phyloP scores from a whole-genome alignment of 2,797 vertebrate genomes.

The Oreochromis mossambicus region DNA sequence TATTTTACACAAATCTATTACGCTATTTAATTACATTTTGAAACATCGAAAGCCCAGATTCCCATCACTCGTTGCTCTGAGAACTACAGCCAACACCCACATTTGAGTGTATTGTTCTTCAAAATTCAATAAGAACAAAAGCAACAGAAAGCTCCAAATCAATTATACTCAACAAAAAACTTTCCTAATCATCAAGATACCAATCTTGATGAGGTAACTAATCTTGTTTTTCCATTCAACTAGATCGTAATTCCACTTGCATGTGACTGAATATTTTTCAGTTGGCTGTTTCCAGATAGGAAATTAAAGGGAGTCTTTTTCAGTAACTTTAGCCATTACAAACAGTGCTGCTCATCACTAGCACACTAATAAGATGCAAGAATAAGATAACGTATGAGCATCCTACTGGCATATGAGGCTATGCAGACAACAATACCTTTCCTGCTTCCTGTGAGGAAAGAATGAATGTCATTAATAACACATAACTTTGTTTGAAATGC shows the following conservation, averaged over 20 bases:
- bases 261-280: not conserved
- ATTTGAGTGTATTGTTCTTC: not conserved
- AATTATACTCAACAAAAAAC: not conserved
- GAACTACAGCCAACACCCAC: not conserved
- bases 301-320: not conserved
- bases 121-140: not conserved
- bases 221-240: not conserved
- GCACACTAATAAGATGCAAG: not conserved
- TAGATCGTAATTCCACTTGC: not conserved
- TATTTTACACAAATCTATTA: not conserved
- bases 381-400: not conserved
- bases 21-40: slow-evolving; percentile 1
- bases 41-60: not conserved
- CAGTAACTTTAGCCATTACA: not conserved
- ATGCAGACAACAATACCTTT: not conserved
- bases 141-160: not conserved
- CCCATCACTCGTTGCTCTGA: not conserved
- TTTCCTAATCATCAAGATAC: not conserved
- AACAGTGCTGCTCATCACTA: not conserved
- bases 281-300: not conserved
- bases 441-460: not conserved
- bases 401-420: not conserved
- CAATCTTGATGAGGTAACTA: not conserved
- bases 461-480: not conserved
- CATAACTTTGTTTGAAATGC: not conserved